Conservation (phyloP, 2,113 vertebrate species). For the Todiramphus saurophagus region DNA sequence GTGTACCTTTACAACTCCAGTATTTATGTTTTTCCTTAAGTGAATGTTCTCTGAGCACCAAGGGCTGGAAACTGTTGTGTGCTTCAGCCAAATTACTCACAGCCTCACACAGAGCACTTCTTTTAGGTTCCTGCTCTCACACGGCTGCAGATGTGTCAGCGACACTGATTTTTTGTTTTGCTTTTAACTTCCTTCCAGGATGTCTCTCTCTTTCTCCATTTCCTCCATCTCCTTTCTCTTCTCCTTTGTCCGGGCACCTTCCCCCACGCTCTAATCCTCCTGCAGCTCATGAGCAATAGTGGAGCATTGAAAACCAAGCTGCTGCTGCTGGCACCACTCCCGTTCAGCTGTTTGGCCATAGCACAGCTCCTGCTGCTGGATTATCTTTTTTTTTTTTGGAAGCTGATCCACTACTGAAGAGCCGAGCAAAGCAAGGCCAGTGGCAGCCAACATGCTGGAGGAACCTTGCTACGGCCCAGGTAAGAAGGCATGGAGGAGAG, state of each 20-base stretch:
- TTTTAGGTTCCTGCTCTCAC: conserved; percentile 5
- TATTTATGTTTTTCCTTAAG: neutral
- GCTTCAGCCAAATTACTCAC: neutral
- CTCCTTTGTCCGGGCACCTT: conserved; percentile 38
- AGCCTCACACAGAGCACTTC: conserved; percentile 7
- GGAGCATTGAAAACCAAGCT: conserved; percentile 15
- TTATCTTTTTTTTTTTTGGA: neutral
- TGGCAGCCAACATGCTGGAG: neutral
- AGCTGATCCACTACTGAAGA: neutral
- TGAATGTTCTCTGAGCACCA: neutral
- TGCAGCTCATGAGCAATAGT: neutral
- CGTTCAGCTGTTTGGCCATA: conserved; percentile 21
- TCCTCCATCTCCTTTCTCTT: conserved; percentile 35
- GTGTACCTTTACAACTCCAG: neutral
- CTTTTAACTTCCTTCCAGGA: conserved; percentile 54
- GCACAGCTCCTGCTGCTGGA: neutral
- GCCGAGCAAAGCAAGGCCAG: neutral
- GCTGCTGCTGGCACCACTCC: conserved; percentile 24
- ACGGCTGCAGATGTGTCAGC: neutral
- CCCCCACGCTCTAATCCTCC: neutral
- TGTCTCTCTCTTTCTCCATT: neutral
- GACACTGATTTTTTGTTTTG: neutral
- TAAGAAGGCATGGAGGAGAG: neutral
- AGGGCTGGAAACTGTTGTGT: neutral
- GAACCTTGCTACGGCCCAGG: neutral